Base-by-base conservation (phyloP, 2,888 invertebrate genomes). In the Caenorhabditis doughertyi region DNA sequence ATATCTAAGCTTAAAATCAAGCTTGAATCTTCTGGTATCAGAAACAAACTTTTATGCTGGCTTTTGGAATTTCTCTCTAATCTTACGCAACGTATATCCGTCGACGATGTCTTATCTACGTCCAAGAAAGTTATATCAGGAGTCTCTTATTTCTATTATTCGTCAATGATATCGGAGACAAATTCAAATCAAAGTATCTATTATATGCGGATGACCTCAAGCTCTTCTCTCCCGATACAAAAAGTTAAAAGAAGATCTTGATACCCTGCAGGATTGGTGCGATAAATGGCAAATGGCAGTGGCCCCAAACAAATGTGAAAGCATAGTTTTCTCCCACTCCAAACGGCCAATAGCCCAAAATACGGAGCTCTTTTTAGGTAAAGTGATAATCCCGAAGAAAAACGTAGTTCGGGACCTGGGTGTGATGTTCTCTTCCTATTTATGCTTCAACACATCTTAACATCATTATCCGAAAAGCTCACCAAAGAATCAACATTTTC, bases 121-220 rank as follows among this genome's bases (percentile, higher is more conserved):
- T n/a, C n/a, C n/a, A n/a, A 18, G 49, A 49, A 49, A n/a, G n/a
- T n/a, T n/a, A n/a, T n/a, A n/a, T n/a, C n/a, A n/a, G n/a, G n/a
- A n/a, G n/a, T 18, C 32, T 56, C 3, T 35, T 56, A 25, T 56
- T 56, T n/a, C 56, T 56, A 1, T n/a, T 56, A 7, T 56, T 56
- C 18, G 27, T 56, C 16, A 56, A 51, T 9, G 51, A 51, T 9
- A 51, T 51, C 21, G 51, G 51, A 2, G 51, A 51, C 21, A 51
- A 21, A 16, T 56, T 56, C 32, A 32, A 56, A 32, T 56, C 32
- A 25, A n/a, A 32, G 3, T 56, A 13, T 56, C 32, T 56, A 9
- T 18, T 56, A 3, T 56, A 56, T n/a, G 56, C 56, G 0, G 56
- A 56, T 9, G 56, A 56, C n/a, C 18, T 56, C 2, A 56, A 56